Evolutionary conservation across 2,888 invertebrate species (phyloP).

Genomic region (Fragum whitleyi): DNA sequence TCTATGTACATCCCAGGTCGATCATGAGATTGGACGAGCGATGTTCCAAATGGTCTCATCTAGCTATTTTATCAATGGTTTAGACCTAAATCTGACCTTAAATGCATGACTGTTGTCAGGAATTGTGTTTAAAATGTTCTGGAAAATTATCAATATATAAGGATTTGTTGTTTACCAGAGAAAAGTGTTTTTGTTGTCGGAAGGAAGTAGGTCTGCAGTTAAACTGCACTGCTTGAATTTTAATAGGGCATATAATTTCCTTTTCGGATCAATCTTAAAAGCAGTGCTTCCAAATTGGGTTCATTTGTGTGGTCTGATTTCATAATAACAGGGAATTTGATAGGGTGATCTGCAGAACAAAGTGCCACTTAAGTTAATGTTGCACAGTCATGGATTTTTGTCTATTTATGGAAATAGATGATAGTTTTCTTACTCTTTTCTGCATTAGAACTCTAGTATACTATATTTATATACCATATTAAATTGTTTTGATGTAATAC

Average conservation of each 20-base stretch:
- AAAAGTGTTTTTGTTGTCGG: constrained; percentile 1
- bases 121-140: too few species aligned
- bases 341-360: background rate
- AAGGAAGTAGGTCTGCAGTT: constrained; percentile 24
- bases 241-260: constrained; percentile 13
- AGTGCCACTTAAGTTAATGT: constrained; percentile 1
- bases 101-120: too few species aligned
- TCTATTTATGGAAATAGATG: background rate
- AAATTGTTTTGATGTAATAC: too few species aligned
- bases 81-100: too few species aligned
- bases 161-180: background rate
- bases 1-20: too few species aligned
- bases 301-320: background rate
- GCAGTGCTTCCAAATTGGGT: constrained; percentile 8
- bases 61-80: too few species aligned
- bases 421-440: background rate
- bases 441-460: too few species aligned
- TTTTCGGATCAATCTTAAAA: background rate
- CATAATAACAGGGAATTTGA: background rate
- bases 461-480: too few species aligned
- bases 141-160: too few species aligned
- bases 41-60: too few species aligned
- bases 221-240: constrained; percentile 19
- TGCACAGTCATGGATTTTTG: background rate
- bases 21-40: too few species aligned